These are phyloP conservation scores for Drosophila nannoptera DNA, from an alignment of 1,140 invertebrate species.

Conservation along the genomic window DNA sequence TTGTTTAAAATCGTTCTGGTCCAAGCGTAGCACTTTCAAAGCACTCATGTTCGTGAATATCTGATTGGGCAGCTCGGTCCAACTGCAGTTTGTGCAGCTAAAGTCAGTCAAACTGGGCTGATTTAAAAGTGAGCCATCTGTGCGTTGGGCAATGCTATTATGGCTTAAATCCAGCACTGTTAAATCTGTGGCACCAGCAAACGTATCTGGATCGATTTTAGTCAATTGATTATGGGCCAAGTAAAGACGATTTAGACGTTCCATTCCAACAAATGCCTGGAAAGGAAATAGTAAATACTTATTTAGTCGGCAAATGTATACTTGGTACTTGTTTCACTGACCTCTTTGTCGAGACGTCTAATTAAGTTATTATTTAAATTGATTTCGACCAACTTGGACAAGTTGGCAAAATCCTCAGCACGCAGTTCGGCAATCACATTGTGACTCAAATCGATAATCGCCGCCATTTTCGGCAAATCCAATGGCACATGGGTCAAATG, in stretches of 20 bases:
- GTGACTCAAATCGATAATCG: conserved; percentile 72
- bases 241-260: conserved; percentile 68
- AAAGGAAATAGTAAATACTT: not conserved
- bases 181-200: conserved; percentile 79
- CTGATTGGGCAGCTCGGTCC: conserved; percentile 69
- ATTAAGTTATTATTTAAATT: conserved; percentile 69
- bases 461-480: conserved; percentile 67
- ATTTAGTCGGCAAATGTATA: not conserved
- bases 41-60: conserved; percentile 79
- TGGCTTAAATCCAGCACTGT: conserved; percentile 80
- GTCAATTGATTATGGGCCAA: conserved; percentile 81
- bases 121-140: conserved; percentile 68
- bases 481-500: conserved; percentile 66
- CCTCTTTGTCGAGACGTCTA: conserved; percentile 64
- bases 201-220: conserved; percentile 80
- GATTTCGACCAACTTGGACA: conserved; percentile 69
- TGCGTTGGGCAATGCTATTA: conserved; percentile 80
- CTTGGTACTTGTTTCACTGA: conserved; percentile 6
- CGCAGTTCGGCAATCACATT: conserved; percentile 68
- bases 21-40: conserved; percentile 78
- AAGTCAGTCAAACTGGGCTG: conserved; percentile 66
- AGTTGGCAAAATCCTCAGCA: conserved; percentile 65
- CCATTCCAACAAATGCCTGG: conserved; percentile 63
- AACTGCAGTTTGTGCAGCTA: conserved; percentile 69
- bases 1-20: conserved; percentile 78